phyloP scores from a whole-genome alignment of 1,140 invertebrate species.

The Drosophila bocqueti region DNA sequence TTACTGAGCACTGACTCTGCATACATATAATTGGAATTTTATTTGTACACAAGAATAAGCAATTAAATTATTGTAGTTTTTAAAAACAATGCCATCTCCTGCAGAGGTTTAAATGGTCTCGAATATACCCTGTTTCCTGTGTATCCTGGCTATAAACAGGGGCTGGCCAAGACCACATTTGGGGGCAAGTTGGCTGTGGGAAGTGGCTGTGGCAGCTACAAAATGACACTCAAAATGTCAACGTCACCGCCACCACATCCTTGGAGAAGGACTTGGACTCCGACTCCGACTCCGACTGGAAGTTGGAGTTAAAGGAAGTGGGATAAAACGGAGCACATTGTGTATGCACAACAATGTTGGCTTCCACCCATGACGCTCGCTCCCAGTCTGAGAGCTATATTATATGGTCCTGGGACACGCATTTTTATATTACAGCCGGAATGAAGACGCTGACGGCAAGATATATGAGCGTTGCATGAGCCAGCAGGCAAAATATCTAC shows the following conservation, averaged over 20 bases:
- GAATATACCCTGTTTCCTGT: neutral
- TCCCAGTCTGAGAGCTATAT: conserved; percentile 1
- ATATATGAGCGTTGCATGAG: conserved; percentile 58
- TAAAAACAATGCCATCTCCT: neutral
- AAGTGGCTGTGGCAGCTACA: conserved; percentile 39
- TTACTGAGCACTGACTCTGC: neutral
- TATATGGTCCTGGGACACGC: conserved; percentile 12
- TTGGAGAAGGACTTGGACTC: neutral
- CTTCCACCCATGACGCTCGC: neutral
- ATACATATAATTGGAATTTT: neutral
- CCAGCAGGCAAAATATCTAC: conserved; percentile 18
- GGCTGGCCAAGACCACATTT: neutral
- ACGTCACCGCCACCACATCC: conserved; percentile 52
- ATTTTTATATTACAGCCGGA: conserved; percentile 30
- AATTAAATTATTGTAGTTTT: neutral
- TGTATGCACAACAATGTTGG: conserved; percentile 45
- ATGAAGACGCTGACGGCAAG: conserved; percentile 40
- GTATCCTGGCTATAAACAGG: neutral
- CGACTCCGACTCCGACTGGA: neutral
- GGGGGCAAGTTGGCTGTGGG: neutral
- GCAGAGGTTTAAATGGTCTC: no score
- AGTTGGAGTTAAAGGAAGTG: conserved; percentile 11
- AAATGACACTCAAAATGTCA: conserved; percentile 79
- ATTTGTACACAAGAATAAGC: neutral
- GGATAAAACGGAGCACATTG: conserved; percentile 27